Percentiles rank a stretch among this genome's conserved stretches.
Conservation (phyloP, 1,140 invertebrate genomes). For the Lordiphosa mommai region DNA sequence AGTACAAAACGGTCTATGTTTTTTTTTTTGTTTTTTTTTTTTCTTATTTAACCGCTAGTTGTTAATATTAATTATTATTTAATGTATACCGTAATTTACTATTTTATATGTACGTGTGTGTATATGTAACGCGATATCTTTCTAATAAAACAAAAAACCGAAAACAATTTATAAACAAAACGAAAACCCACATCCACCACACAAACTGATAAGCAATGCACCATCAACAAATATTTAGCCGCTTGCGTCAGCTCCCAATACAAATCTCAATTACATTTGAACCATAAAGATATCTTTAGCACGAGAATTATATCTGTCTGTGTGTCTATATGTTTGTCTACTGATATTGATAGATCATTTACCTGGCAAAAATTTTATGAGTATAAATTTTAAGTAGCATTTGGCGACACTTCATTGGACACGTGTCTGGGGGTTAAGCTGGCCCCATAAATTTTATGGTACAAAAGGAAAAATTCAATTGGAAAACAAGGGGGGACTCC, state of each 20-base stretch:
- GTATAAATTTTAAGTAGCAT: neutral
- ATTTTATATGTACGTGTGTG: constrained; percentile 25
- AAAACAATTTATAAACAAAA: constrained; percentile 19
- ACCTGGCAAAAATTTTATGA: neutral
- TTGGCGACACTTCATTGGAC: constrained; percentile 7
- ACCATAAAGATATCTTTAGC: constrained; percentile 18
- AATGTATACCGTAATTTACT: constrained; percentile 47
- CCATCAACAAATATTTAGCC: constrained; percentile 54
- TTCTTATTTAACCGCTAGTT: constrained; percentile 36
- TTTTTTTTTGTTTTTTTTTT: constrained; percentile 41
- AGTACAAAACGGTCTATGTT: constrained; percentile 33
- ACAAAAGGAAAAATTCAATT: too few species aligned
- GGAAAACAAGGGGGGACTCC: too few species aligned
- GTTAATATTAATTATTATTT: constrained; percentile 35
- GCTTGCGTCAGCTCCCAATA: constrained; percentile 52
- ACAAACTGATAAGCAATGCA: constrained; percentile 37
- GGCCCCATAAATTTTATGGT: neutral
- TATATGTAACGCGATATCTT: constrained; percentile 1
- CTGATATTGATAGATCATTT: constrained; percentile 11
- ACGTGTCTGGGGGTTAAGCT: neutral
- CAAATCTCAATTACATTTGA: constrained; percentile 50
- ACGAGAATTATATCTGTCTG: neutral
- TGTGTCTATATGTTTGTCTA: neutral
- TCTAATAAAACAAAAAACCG: neutral
- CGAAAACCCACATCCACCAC: constrained; percentile 16